phyloP scores from a whole-genome alignment of 2,113 vertebrate genomes.

The Todiramphus chloris region DNA sequence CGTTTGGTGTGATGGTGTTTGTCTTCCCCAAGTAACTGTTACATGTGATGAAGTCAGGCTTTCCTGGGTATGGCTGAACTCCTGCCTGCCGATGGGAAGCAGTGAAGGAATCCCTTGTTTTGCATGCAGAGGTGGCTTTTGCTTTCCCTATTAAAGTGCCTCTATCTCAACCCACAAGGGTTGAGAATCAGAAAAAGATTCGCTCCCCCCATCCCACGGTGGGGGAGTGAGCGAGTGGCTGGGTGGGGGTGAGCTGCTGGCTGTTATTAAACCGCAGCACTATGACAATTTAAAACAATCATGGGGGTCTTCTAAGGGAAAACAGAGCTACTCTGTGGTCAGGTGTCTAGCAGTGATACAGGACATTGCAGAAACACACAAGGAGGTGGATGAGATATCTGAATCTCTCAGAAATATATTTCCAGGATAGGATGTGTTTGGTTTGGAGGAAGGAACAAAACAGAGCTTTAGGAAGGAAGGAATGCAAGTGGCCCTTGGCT shows the following conservation, averaged over 20 bases:
- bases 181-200: background rate
- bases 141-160: background rate
- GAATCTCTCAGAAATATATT: background rate
- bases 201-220: background rate
- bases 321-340: background rate
- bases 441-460: background rate
- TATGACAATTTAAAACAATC: background rate
- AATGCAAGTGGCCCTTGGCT: background rate
- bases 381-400: background rate
- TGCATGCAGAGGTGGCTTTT: accelerated
- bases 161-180: background rate
- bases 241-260: background rate
- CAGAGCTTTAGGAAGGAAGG: background rate
- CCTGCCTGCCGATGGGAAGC: accelerated
- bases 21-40: background rate
- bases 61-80: background rate
- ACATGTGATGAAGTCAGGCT: accelerated
- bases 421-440: background rate
- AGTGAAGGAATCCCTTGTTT: background rate
- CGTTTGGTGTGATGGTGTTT: accelerated
- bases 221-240: accelerated
- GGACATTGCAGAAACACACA: background rate
- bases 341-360: background rate
- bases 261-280: background rate
- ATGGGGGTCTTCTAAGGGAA: background rate